Conservation (phyloP, 2,113 vertebrate genomes). For the Prochilodus magdalenae region DNA sequence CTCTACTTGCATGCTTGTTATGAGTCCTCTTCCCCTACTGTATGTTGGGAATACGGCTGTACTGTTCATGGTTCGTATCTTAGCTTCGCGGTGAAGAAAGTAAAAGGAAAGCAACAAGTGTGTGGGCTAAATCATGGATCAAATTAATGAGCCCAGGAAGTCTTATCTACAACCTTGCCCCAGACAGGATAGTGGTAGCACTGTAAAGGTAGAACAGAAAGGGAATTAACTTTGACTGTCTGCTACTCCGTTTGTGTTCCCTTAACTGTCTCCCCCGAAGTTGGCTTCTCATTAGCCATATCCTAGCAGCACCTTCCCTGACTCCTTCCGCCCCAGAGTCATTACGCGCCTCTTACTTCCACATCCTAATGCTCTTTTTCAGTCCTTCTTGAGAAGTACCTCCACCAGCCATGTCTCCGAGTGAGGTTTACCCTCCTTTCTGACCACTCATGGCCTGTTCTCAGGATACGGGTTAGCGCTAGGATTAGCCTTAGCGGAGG, state of each 20-base stretch:
- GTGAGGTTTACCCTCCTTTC: background rate
- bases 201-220: constrained; percentile 1
- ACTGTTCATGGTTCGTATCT: too few species aligned
- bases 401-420: background rate
- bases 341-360: constrained; percentile 23
- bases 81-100: background rate
- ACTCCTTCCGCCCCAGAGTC: constrained; percentile 26
- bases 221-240: constrained; percentile 13
- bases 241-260: constrained; percentile 22
- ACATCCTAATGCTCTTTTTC: background rate
- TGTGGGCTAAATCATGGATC: background rate
- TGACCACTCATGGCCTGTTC: background rate
- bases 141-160: constrained; percentile 1
- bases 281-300: constrained; percentile 34
- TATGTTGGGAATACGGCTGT: too few species aligned
- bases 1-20: too few species aligned
- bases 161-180: background rate
- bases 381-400: background rate
- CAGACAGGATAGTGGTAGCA: background rate
- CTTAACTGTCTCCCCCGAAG: constrained; percentile 20
- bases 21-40: too few species aligned
- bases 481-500: background rate
- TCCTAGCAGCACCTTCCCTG: constrained; percentile 16
- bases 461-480: background rate
- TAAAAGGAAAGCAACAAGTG: background rate